Percentiles rank a stretch among this genome's conserved stretches.
phyloP scores from a whole-genome alignment of 2,797 vertebrate species.

The Lacerta viridis region DNA sequence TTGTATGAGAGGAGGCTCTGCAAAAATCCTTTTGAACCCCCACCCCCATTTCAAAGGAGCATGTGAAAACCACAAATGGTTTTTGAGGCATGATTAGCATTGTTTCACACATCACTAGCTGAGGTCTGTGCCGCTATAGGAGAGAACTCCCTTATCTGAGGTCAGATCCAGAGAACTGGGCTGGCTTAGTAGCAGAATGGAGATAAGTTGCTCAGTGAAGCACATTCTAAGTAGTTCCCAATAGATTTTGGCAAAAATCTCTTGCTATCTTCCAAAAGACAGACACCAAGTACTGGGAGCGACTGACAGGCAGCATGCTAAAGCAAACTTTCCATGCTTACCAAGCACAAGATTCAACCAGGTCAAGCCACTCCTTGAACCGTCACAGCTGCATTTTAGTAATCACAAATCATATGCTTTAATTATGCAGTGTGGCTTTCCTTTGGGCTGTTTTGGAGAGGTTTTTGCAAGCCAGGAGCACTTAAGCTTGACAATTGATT shows the following conservation, averaged over 20 bases:
- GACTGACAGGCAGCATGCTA: neutral
- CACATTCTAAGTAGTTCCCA: constrained; percentile 28
- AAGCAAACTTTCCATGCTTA: neutral
- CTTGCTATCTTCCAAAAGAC: neutral
- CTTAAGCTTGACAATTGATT: constrained; percentile 48
- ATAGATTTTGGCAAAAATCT: neutral
- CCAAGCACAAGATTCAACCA: neutral
- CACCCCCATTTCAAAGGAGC: too few relatives aligned
- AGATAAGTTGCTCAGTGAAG: constrained; percentile 1
- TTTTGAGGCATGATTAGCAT: neutral
- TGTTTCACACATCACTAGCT: neutral
- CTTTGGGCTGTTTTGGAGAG: constrained; percentile 5
- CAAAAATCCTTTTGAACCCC: neutral
- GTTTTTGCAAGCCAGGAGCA: neutral
- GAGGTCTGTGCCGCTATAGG: neutral
- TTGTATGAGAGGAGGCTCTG: neutral
- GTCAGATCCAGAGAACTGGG: neutral
- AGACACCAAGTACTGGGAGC: neutral
- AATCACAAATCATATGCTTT: constrained; percentile 11
- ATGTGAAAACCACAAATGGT: neutral
- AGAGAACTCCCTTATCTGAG: neutral
- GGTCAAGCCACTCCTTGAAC: too few relatives aligned
- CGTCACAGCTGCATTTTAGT: neutral
- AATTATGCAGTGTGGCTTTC: neutral
- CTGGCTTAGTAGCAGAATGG: neutral